These are phyloP conservation scores for Augochlorella aurata DNA, from an alignment of 2,888 invertebrate genomes.

Conservation along the genomic window DNA sequence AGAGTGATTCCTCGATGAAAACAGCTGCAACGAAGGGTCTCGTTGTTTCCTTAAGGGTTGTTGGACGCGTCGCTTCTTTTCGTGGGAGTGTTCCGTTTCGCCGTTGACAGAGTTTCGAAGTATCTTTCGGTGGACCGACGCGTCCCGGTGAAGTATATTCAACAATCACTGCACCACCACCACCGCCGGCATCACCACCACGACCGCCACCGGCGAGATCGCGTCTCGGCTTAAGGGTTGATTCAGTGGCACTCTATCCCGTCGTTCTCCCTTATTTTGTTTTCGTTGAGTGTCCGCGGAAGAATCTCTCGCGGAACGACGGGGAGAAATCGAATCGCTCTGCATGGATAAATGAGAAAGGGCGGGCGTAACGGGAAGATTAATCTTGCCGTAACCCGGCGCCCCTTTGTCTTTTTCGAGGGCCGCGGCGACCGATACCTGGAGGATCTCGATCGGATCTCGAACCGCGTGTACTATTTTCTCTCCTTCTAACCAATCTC, in stretches of 20 bases:
- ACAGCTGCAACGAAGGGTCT: neutral
- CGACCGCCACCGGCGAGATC: neutral
- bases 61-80: neutral
- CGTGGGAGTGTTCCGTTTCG: neutral
- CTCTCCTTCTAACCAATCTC: neutral
- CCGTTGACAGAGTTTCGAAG: neutral
- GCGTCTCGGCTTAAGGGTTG: slow-evolving; percentile 45
- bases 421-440: slow-evolving; percentile 1
- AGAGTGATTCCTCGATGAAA: too few species aligned
- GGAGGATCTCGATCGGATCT: slow-evolving; percentile 24
- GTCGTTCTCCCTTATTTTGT: neutral
- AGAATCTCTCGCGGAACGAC: slow-evolving; percentile 44
- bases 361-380: slow-evolving; percentile 13
- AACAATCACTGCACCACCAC: neutral
- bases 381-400: slow-evolving; percentile 18
- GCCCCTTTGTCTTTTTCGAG: slow-evolving; percentile 11
- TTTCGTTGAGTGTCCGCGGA: slow-evolving; percentile 30
- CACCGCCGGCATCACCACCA: too few species aligned
- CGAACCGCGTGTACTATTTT: slow-evolving; percentile 13
- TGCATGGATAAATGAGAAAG: slow-evolving; percentile 14
- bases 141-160: slow-evolving; percentile 1
- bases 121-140: neutral
- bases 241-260: slow-evolving; percentile 22
- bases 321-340: neutral
- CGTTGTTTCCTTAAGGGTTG: neutral